These are phyloP conservation scores for Sparus aurata DNA, from an alignment of 2,797 vertebrate genomes.

Conservation along the genomic window DNA sequence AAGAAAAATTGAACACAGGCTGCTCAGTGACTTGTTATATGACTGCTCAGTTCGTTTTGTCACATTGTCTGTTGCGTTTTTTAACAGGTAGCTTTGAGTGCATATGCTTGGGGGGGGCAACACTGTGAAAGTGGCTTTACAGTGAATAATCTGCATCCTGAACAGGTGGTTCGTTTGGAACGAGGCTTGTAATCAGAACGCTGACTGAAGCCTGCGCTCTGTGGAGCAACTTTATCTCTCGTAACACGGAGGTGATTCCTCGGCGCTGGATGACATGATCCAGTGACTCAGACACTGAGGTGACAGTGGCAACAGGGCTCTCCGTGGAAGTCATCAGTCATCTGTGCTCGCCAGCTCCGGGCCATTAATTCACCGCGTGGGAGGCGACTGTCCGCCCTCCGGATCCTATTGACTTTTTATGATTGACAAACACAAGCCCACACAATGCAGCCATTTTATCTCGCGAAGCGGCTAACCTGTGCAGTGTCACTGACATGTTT, in stretches of 20 bases:
- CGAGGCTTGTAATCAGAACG: conserved; percentile 34
- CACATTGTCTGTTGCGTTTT: background rate
- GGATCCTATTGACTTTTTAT: conserved; percentile 69
- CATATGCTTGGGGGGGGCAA: background rate
- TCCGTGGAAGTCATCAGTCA: conserved; percentile 76
- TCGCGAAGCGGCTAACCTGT: conserved; percentile 62
- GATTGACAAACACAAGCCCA: conserved; percentile 63
- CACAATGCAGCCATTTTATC: conserved; percentile 60
- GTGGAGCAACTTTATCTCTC: conserved; percentile 66
- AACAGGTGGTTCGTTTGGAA: conserved; percentile 51
- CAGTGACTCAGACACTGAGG: conserved; percentile 70
- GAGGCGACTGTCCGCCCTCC: conserved; percentile 67
- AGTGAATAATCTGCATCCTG: conserved; percentile 15
- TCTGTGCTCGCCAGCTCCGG: conserved; percentile 63
- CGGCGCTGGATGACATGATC: conserved; percentile 68
- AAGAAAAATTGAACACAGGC: conserved; percentile 5
- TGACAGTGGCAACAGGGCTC: conserved; percentile 68
- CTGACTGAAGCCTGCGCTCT: conserved; percentile 45
- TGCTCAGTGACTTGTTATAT: conserved; percentile 3
- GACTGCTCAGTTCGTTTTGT: conserved; percentile 1
- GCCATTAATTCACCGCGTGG: conserved; percentile 74
- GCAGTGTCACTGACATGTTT: conserved; percentile 60
- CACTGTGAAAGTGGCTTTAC: background rate
- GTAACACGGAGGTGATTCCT: conserved; percentile 55
- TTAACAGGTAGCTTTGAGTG: conserved; percentile 7